Evolutionary conservation across 2,797 vertebrate species (phyloP).

Genomic region (Lophius americanus): DNA sequence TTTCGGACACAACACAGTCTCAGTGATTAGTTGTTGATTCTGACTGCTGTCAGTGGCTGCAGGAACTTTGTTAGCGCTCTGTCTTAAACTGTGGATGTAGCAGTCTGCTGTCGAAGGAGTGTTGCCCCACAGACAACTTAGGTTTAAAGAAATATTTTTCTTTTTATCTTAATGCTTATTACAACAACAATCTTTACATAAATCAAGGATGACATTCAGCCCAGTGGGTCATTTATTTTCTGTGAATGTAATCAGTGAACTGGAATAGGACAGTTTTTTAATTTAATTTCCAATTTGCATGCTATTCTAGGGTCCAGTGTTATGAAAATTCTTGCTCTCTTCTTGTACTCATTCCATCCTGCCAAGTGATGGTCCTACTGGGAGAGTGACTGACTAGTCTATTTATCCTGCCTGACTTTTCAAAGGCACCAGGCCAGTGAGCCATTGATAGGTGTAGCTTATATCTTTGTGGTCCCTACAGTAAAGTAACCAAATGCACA

Average conservation of each 20-base stretch:
- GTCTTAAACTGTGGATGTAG: no score
- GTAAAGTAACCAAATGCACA: conserved; percentile 21
- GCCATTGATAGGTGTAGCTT: conserved; percentile 8
- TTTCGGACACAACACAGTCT: no score
- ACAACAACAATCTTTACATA: conserved; percentile 39
- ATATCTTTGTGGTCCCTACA: conserved; percentile 8
- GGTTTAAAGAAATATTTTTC: conserved; percentile 22
- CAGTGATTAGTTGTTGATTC: no score
- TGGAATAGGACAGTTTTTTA: conserved; percentile 29
- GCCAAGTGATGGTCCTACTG: conserved; percentile 58
- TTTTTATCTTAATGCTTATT: conserved; percentile 14
- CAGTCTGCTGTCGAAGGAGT: not conserved
- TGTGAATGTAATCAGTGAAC: conserved; percentile 36
- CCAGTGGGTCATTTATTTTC: conserved; percentile 32
- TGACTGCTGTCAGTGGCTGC: no score
- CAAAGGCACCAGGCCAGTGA: conserved; percentile 40
- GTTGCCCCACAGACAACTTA: conserved; percentile 6
- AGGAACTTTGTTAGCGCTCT: no score
- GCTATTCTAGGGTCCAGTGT: conserved; percentile 60
- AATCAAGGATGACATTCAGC: conserved; percentile 29
- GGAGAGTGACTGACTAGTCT: conserved; percentile 52
- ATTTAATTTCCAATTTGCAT: conserved; percentile 60
- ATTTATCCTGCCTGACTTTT: conserved; percentile 52
- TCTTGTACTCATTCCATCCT: conserved; percentile 38
- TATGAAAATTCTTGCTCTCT: conserved; percentile 52